Evolutionary conservation across 2,888 invertebrate genomes (phyloP).

Genomic region (Habrosyne pyritoides): DNA sequence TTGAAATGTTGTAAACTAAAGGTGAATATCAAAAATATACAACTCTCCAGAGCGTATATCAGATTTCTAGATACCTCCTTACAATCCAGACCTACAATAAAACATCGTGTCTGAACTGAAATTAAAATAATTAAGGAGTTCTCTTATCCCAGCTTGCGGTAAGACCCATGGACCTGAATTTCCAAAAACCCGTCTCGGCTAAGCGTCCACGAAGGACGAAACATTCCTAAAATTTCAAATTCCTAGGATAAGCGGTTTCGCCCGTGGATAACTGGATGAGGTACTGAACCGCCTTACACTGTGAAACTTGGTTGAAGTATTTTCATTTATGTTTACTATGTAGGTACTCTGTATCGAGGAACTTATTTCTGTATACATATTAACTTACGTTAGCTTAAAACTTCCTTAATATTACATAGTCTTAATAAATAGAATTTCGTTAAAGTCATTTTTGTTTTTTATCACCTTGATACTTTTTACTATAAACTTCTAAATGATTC

Average conservation of each 20-base stretch:
- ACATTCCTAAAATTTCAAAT: slow-evolving; percentile 52
- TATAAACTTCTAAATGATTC: no score
- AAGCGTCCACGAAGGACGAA: slow-evolving; percentile 35
- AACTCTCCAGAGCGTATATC: neutral
- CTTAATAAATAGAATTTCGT: neutral
- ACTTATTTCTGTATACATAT: slow-evolving; percentile 5
- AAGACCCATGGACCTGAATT: slow-evolving; percentile 29
- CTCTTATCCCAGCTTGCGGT: slow-evolving; percentile 22
- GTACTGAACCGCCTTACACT: slow-evolving; percentile 23
- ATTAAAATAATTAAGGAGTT: slow-evolving; percentile 16
- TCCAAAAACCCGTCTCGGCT: slow-evolving; percentile 29
- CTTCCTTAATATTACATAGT: neutral
- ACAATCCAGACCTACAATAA: no score
- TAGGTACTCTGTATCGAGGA: neutral
- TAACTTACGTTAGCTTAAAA: slow-evolving; percentile 4
- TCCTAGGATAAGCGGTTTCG: slow-evolving; percentile 41
- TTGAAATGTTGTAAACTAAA: no score
- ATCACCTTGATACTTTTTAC: neutral
- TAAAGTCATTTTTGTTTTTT: neutral
- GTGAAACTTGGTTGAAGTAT: slow-evolving; percentile 31
- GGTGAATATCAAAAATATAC: no score
- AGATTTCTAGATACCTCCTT: neutral
- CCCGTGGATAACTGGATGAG: slow-evolving; percentile 42
- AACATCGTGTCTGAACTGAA: neutral
- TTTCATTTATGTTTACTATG: slow-evolving; percentile 10